Evolutionary conservation across 53 echinoderm and acorn worm genomes (phyloP).

Genomic region (Paelopatides confundens): DNA sequence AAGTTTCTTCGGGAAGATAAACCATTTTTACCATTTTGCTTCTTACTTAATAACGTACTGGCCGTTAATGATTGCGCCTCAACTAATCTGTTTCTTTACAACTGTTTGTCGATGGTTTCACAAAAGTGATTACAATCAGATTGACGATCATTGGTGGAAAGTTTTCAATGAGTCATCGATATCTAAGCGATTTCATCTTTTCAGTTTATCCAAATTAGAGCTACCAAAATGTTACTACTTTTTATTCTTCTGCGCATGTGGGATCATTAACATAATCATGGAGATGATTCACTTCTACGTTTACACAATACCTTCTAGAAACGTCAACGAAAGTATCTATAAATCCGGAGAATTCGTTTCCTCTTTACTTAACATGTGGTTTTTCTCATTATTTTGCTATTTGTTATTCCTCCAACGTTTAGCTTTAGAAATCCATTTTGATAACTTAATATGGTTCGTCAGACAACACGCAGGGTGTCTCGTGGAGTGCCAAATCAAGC

Average conservation of each 20-base stretch:
- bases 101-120: constrained; percentile 16
- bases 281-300: neutral
- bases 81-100: neutral
- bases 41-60: constrained; percentile 23
- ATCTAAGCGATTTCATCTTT: neutral
- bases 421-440: neutral
- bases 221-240: neutral
- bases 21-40: constrained; percentile 34
- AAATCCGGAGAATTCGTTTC: neutral
- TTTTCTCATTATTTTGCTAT: constrained; percentile 19
- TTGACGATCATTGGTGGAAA: constrained; percentile 22
- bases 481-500: neutral
- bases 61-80: neutral
- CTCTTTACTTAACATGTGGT: neutral
- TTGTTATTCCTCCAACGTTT: neutral
- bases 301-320: neutral
- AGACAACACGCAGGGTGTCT: neutral
- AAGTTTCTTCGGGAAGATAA: neutral
- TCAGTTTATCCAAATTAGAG: neutral
- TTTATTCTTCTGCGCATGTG: neutral
- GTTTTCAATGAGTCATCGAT: constrained; percentile 19
- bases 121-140: neutral
- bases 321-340: neutral
- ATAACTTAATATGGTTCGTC: constrained; percentile 15
- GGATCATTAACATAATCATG: neutral